Conservation (phyloP, 2,888 invertebrate species). For the Thera britannica region DNA sequence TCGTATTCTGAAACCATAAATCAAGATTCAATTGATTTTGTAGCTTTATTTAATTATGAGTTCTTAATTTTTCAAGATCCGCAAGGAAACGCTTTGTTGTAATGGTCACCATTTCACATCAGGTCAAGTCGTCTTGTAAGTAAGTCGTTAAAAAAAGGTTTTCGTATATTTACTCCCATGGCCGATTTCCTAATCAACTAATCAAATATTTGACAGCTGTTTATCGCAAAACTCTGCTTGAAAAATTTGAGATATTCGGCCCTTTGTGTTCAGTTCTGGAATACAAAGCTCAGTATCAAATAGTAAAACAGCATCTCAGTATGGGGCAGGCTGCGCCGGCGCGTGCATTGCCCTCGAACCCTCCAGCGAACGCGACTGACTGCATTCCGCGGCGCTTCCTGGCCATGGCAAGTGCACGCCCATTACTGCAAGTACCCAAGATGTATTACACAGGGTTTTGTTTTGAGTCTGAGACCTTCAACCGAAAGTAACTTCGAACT, state of each 20-base stretch:
- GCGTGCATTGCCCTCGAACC: slow-evolving; percentile 76
- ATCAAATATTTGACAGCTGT: no score
- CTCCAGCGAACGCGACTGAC: slow-evolving; percentile 80
- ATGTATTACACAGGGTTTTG: slow-evolving; percentile 12
- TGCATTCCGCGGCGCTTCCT: slow-evolving; percentile 84
- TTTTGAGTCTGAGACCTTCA: slow-evolving; percentile 21
- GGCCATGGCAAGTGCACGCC: slow-evolving; percentile 82
- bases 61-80: no score
- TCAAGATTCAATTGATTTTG: no score
- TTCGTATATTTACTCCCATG: no score
- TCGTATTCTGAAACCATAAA: no score
- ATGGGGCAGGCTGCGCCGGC: slow-evolving; percentile 75
- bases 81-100: no score
- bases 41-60: no score
- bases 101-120: no score
- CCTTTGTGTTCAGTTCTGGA: neutral
- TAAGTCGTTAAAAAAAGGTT: no score
- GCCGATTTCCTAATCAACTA: no score
- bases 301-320: slow-evolving; percentile 71
- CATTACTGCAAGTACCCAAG: slow-evolving; percentile 72
- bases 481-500: neutral
- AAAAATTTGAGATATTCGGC: neutral
- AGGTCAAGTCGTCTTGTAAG: no score
- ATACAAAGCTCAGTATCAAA: slow-evolving; percentile 47
- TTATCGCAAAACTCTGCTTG: neutral